Conservation (phyloP, 1,140 invertebrate genomes). For the Pachyrhynchus sulphureomaculatus region DNA sequence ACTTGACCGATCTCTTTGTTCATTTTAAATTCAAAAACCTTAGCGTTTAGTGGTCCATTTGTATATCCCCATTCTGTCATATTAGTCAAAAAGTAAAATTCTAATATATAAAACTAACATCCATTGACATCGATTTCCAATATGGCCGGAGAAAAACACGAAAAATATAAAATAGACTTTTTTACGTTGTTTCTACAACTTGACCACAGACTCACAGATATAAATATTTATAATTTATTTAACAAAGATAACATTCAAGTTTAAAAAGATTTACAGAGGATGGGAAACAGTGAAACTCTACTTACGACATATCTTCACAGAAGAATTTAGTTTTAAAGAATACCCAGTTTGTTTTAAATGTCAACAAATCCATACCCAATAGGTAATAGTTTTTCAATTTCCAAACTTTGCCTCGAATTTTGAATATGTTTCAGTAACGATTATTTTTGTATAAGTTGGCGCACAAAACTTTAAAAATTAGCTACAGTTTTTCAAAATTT, state of each 20-base stretch:
- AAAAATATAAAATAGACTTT: slow-evolving; percentile 5
- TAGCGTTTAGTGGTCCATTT: too few relatives aligned
- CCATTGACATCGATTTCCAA: slow-evolving; percentile 26
- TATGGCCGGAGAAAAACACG: slow-evolving; percentile 20
- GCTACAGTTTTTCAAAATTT: too few relatives aligned
- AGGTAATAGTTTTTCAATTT: too few relatives aligned
- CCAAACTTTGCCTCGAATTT: too few relatives aligned
- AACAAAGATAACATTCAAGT: slow-evolving; percentile 52
- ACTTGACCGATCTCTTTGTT: too few relatives aligned
- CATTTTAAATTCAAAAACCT: too few relatives aligned
- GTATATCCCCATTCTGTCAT: not conserved
- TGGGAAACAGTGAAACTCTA: slow-evolving; percentile 28
- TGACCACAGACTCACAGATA: slow-evolving; percentile 43
- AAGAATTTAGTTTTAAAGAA: too few relatives aligned
- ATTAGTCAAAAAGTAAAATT: slow-evolving; percentile 24
- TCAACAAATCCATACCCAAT: too few relatives aligned
- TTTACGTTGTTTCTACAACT: slow-evolving; percentile 30
- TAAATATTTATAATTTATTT: slow-evolving; percentile 50
- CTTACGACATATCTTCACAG: not conserved
- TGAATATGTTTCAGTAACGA: too few relatives aligned
- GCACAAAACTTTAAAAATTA: too few relatives aligned
- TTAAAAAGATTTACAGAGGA: slow-evolving; percentile 42
- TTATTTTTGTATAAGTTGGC: too few relatives aligned
- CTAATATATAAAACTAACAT: slow-evolving; percentile 16
- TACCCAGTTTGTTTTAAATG: too few relatives aligned